Conservation (phyloP, 2,113 vertebrate genomes). For the Pollimyrus isidori region DNA sequence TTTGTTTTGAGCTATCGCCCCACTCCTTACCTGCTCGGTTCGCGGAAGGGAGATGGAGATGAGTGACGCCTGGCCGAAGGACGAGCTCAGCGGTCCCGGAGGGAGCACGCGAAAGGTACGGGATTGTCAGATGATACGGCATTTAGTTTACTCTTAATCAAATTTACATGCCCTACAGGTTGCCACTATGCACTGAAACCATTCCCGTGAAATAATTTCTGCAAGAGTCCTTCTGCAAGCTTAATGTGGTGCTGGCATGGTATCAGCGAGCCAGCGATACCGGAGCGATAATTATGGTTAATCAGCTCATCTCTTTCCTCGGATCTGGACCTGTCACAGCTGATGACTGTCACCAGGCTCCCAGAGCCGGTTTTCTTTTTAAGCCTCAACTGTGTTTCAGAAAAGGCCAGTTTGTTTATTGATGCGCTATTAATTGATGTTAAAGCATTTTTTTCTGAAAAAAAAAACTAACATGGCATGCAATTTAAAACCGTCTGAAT, state of each 20-base stretch:
- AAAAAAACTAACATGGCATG: background rate
- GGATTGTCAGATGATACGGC: background rate
- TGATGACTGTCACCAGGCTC: background rate
- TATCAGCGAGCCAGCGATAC: background rate
- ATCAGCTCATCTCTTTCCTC: background rate
- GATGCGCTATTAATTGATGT: background rate
- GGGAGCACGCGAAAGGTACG: conserved; percentile 57
- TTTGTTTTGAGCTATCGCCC: background rate
- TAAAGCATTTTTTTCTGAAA: background rate
- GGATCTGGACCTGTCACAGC: background rate
- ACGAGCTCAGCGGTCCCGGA: conserved; percentile 32
- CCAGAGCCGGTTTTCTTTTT: too few relatives aligned
- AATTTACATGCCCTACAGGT: background rate
- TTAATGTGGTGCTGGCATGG: background rate
- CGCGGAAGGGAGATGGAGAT: conserved; percentile 12
- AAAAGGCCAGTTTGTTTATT: background rate
- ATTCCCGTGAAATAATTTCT: background rate
- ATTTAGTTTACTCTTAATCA: background rate
- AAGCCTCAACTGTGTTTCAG: background rate
- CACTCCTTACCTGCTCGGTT: background rate
- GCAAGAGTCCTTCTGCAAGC: background rate
- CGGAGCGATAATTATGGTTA: background rate
- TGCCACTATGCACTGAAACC: background rate
- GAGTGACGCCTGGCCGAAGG: conserved; percentile 48
- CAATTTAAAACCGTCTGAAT: background rate